These are phyloP conservation scores for Mesorhabditis spiculigera DNA, from an alignment of 2,888 invertebrate genomes.

Conservation along the genomic window DNA sequence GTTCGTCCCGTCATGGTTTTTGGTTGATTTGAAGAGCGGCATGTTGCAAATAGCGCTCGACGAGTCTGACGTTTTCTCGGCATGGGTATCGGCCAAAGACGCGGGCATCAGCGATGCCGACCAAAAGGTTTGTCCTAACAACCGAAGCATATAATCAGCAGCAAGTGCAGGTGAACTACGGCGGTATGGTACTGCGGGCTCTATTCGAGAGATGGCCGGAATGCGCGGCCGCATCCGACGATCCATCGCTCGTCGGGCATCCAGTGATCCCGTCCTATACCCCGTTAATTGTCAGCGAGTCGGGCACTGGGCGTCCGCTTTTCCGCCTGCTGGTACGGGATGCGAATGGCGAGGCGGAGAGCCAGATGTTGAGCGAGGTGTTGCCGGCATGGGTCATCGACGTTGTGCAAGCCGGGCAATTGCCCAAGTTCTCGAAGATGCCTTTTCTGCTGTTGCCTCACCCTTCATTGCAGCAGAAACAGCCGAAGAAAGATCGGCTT, in stretches of 20 bases:
- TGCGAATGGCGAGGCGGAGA: slow-evolving; percentile 27
- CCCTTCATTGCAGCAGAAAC: slow-evolving; percentile 71
- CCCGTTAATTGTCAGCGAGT: background rate
- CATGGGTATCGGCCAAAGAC: slow-evolving; percentile 96
- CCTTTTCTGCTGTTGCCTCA: slow-evolving; percentile 93
- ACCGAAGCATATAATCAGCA: background rate
- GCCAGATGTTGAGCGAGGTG: slow-evolving; percentile 25
- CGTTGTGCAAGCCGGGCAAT: slow-evolving; percentile 66
- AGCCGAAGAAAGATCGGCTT: slow-evolving; percentile 82
- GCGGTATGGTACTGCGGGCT: slow-evolving; percentile 86
- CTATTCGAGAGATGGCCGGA: slow-evolving; percentile 84
- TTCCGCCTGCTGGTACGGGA: slow-evolving; percentile 67
- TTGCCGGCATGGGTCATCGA: slow-evolving; percentile 59
- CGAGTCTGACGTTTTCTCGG: slow-evolving; percentile 93
- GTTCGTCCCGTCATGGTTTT: slow-evolving; percentile 98
- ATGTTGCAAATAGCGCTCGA: slow-evolving; percentile 96
- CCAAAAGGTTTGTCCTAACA: slow-evolving; percentile 64
- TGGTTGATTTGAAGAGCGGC: slow-evolving; percentile 95
- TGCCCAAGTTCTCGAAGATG: slow-evolving; percentile 92
- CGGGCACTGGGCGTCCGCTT: background rate
- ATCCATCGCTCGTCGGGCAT: background rate
- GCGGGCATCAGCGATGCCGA: slow-evolving; percentile 79
- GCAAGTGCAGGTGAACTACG: slow-evolving; percentile 78
- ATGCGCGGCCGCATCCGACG: slow-evolving; percentile 36
- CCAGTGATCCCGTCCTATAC: background rate